Evolutionary conservation across 2,113 vertebrate genomes (phyloP).

Genomic region (Delphinus delphis): DNA sequence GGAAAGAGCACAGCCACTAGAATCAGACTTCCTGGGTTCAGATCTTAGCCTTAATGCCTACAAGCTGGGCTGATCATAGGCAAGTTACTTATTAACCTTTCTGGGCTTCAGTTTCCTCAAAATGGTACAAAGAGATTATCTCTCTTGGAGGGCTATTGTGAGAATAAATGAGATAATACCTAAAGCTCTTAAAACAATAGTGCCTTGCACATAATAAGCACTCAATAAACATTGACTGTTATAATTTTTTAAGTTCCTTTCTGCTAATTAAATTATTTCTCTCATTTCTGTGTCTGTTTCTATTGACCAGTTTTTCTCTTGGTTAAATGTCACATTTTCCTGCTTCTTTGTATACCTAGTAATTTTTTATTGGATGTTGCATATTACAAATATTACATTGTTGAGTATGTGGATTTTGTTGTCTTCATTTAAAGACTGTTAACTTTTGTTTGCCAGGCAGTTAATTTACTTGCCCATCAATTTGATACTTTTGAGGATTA

Average conservation of each 20-base stretch:
- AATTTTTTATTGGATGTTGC: neutral
- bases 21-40: neutral
- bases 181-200: neutral
- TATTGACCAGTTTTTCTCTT: neutral
- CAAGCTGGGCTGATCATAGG: neutral
- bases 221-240: neutral
- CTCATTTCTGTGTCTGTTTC: neutral
- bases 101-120: neutral
- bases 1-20: neutral
- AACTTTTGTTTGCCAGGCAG: neutral
- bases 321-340: neutral
- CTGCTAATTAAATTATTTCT: neutral
- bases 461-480: neutral
- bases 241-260: neutral
- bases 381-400: neutral
- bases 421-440: neutral
- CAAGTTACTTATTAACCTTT: neutral
- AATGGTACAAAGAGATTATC: neutral
- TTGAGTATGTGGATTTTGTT: neutral
- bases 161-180: neutral
- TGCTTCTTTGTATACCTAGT: neutral
- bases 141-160: neutral
- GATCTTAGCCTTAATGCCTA: neutral
- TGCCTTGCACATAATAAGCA: neutral
- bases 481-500: neutral